Base-by-base conservation (phyloP, 2,797 vertebrate genomes). In the Notolabrus celidotus region DNA sequence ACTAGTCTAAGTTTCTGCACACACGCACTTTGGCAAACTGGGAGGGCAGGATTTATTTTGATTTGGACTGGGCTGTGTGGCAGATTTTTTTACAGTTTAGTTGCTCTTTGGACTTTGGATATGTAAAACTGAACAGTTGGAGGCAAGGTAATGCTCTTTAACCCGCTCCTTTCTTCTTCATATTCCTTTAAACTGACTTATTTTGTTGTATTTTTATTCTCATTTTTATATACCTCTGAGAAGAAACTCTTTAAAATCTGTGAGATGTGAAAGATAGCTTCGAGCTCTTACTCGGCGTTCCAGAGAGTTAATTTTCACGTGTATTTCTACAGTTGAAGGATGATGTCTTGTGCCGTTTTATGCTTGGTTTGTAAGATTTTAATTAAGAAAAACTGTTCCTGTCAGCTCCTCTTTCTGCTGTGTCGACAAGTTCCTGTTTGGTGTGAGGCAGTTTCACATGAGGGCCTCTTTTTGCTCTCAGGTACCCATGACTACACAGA, bases 71-170 rank as follows among this genome's bases (percentile, higher is more conserved):
- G n/a, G 20, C 22, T 65, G 51, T 71, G 54, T 71, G 63, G 50
- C 54, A 54, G 64, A 66, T 34, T 77, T 82, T 83, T 51, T 51
- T 51, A 72, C 55, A 42, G 7, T 67, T 67, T 45, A 34, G 55
- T 79, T 64, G 60, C 22, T 75, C 68, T 75, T 81, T 89, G 89
- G 85, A 92, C 87, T 86, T 80, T 86, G 83, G 76, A 82, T 77
- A 60, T 77, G 64, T 78, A 79, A 84, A 46, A 41, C 57, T 27
- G 33, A 80, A 67, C 38, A 49, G 52, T 31, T 33, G 58, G 47
- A 74, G 72, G 51, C 31, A 47, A 89, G 89, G 88, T 89, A 88
- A 83, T 4, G 52, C 47, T 50, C 20, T 38, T 51, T n/a, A 55
- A 50, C 25, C n/a, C 3, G 14, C 39, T 62, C 23, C 8, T 49